A percentile compares a stretch with the other conserved stretches of the same genome.
phyloP scores from a whole-genome alignment of 2,797 vertebrate species.

The Uromys caudimaculatus region DNA sequence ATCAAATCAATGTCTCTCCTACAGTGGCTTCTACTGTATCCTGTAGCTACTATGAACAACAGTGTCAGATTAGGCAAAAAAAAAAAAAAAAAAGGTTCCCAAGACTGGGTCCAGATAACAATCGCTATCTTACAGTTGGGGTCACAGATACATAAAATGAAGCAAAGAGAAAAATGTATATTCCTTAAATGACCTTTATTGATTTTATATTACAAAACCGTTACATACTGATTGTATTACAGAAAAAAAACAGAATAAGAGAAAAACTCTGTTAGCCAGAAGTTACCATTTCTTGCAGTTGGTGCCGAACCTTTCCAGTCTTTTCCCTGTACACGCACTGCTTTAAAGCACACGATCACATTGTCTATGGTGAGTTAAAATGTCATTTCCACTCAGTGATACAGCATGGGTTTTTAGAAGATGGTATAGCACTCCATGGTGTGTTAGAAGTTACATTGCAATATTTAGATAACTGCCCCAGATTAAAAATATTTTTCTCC shows the following conservation, averaged over 20 bases:
- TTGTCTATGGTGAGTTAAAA: neutral
- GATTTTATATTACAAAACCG: slow-evolving; percentile 45
- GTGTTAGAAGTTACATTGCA: neutral
- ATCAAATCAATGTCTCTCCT: neutral
- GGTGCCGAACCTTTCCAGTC: neutral
- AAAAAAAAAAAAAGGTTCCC: neutral
- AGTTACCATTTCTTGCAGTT: neutral
- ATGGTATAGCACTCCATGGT: neutral
- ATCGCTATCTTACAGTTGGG: neutral
- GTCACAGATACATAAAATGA: neutral
- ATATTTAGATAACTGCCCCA: neutral
- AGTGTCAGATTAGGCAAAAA: neutral
- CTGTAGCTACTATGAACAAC: neutral
- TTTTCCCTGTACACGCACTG: neutral
- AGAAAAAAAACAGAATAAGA: slow-evolving; percentile 39
- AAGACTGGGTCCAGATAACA: neutral
- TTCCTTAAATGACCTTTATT: slow-evolving; percentile 49
- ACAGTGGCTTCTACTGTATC: neutral
- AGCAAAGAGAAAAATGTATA: slow-evolving; percentile 6
- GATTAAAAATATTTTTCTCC: neutral
- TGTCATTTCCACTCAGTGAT: neutral
- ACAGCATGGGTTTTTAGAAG: neutral
- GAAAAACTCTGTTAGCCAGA: slow-evolving; percentile 36
- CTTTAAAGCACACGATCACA: neutral
- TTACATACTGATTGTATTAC: neutral